phyloP scores from a whole-genome alignment of 2,888 invertebrate genomes.

The Drosophila greeni region DNA sequence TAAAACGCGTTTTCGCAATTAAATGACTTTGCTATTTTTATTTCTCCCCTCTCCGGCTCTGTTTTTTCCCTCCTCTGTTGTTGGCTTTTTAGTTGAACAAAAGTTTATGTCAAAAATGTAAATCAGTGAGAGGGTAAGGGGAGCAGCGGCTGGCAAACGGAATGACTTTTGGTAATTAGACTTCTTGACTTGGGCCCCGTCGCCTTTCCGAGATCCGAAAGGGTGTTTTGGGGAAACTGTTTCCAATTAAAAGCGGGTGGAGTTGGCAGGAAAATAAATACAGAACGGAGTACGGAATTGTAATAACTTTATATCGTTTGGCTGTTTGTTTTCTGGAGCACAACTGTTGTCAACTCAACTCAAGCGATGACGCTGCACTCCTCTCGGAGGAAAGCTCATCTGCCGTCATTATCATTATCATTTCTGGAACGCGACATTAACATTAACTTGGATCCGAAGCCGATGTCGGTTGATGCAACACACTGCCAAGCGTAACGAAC shows the following conservation, averaged over 20 bases:
- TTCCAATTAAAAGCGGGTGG: constrained; percentile 62
- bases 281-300: constrained; percentile 51
- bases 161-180: constrained; percentile 72
- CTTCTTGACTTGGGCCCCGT: constrained; percentile 57
- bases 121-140: constrained; percentile 42
- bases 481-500: constrained; percentile 73
- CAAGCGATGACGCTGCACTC: constrained; percentile 61
- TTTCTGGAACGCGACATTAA: constrained; percentile 70
- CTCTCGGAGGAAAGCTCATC: constrained; percentile 14
- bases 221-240: constrained; percentile 59
- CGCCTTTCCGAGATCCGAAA: constrained; percentile 10
- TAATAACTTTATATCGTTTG: constrained; percentile 61
- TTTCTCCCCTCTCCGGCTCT: constrained; percentile 29
- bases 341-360: constrained; percentile 48
- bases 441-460: constrained; percentile 52
- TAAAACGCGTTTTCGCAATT: constrained; percentile 73
- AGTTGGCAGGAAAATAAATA: constrained; percentile 36
- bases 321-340: constrained; percentile 59
- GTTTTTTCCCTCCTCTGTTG: constrained; percentile 34
- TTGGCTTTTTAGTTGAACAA: constrained; percentile 63
- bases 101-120: constrained; percentile 72
- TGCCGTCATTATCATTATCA: constrained; percentile 57
- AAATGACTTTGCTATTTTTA: constrained; percentile 71
- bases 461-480: constrained; percentile 56
- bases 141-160: constrained; percentile 5